These are phyloP conservation scores for Dipodomys stephensi DNA, from an alignment of 2,113 vertebrate genomes.

Conservation along the genomic window DNA sequence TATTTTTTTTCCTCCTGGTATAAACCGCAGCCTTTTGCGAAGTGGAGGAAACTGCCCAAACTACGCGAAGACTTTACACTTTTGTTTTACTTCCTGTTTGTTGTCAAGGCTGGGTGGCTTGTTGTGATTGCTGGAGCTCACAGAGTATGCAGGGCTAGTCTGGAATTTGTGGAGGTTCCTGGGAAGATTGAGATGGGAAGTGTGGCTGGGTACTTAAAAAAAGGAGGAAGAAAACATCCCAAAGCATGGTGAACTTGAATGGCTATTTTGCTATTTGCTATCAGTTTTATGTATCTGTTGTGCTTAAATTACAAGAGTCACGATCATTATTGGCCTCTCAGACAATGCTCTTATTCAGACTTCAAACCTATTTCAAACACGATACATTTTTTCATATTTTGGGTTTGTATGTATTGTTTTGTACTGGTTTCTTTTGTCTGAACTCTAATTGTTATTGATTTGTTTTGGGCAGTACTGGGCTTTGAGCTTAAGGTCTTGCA, in stretches of 20 bases:
- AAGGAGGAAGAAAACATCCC: background rate
- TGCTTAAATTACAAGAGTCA: background rate
- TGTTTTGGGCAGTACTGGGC: too few relatives aligned
- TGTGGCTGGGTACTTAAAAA: background rate
- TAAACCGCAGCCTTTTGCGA: background rate
- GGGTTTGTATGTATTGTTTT: background rate
- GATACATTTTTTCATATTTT: background rate
- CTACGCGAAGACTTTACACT: background rate
- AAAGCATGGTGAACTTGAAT: background rate
- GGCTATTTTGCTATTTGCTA: background rate
- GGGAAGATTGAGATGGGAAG: background rate
- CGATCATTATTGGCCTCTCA: background rate
- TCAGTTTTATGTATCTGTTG: background rate
- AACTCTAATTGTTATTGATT: background rate
- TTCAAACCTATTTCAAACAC: background rate
- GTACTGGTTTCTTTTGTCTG: background rate
- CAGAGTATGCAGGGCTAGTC: background rate
- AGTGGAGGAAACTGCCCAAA: conserved; percentile 15
- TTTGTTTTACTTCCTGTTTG: conserved; percentile 59
- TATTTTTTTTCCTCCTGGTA: conserved; percentile 16
- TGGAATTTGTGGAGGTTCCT: background rate
- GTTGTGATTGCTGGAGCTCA: too few relatives aligned
- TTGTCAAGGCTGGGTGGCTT: background rate
- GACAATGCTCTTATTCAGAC: background rate
- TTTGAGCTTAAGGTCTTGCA: too few relatives aligned